These are phyloP conservation scores for Scopus umbretta DNA, from an alignment of 2,113 vertebrate species.

Conservation along the genomic window DNA sequence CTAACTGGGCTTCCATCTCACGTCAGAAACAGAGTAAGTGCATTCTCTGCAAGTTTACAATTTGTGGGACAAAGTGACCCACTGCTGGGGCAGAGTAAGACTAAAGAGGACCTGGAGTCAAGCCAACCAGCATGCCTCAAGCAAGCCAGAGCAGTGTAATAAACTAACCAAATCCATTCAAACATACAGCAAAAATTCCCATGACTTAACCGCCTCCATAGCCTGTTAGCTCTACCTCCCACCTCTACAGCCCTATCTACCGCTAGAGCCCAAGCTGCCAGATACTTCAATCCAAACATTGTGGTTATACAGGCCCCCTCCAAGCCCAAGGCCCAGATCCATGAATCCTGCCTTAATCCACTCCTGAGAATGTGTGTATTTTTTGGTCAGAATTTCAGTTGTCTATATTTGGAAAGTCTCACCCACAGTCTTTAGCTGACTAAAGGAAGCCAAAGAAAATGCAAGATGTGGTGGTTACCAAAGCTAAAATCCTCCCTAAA, in stretches of 20 bases:
- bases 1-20: background rate
- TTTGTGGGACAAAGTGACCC: constrained; percentile 5
- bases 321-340: background rate
- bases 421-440: constrained; percentile 23
- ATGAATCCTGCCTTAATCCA: constrained; percentile 22
- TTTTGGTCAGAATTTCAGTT: constrained; percentile 34
- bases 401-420: constrained; percentile 48
- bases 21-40: background rate
- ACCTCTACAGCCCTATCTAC: background rate
- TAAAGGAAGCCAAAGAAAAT: constrained; percentile 44
- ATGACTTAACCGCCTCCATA: constrained; percentile 7
- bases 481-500: background rate
- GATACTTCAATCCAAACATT: constrained; percentile 1
- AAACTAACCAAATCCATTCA: constrained; percentile 53
- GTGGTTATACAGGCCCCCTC: background rate
- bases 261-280: background rate
- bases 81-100: background rate
- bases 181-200: constrained; percentile 27
- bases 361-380: constrained; percentile 10
- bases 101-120: background rate
- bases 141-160: background rate
- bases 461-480: constrained; percentile 9
- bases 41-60: background rate
- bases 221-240: constrained; percentile 23
- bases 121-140: background rate